These are phyloP conservation scores for Regulus satrapa DNA, from an alignment of 2,113 vertebrate genomes.

Conservation along the genomic window DNA sequence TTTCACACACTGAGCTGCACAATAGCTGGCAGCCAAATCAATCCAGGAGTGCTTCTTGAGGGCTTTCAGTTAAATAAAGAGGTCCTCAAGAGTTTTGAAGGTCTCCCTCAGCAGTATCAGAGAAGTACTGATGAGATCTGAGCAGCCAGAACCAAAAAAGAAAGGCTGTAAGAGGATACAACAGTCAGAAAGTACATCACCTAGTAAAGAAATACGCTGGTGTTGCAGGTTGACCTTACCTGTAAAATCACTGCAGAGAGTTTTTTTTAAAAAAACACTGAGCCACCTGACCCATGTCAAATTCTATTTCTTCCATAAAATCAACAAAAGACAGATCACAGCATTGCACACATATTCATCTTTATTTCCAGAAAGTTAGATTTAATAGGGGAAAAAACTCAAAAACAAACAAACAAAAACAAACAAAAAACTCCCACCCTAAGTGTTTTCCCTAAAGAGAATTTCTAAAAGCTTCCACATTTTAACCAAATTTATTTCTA, in stretches of 20 bases:
- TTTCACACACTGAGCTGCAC: not conserved
- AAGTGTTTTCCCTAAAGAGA: too few relatives aligned
- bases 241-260: not conserved
- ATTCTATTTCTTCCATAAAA: not conserved
- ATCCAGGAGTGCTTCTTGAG: not conserved
- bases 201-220: rapidly evolving
- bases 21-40: not conserved
- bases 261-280: not conserved
- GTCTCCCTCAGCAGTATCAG: not conserved
- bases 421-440: rapidly evolving
- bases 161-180: not conserved
- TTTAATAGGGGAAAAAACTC: not conserved
- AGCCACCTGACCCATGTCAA: not conserved
- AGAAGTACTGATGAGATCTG: not conserved
- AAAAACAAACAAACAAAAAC: too few relatives aligned
- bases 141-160: not conserved
- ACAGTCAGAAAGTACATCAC: not conserved
- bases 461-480: not conserved
- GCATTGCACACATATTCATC: not conserved
- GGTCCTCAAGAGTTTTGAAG: not conserved
- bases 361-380: not conserved
- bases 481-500: not conserved
- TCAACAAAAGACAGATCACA: not conserved
- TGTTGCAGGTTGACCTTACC: not conserved
- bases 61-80: not conserved